Base-by-base conservation (phyloP, 2,797 vertebrate genomes). In the Anolis apletophallus region DNA sequence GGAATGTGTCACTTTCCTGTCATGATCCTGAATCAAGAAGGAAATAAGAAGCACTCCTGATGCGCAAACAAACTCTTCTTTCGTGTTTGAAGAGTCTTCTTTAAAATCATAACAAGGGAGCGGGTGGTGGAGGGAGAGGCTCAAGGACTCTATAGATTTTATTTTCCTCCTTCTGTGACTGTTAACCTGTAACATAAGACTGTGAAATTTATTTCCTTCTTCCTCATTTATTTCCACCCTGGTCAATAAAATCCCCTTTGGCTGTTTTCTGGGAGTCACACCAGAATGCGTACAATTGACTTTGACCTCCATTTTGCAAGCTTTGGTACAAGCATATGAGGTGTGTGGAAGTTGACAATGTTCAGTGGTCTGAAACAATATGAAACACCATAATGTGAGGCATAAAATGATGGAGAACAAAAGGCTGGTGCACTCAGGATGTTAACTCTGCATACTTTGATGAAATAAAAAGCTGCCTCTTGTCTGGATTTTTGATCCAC, bases 11-110 rank as follows among this genome's bases (percentile, higher is more conserved):
- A 90, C 90, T 94, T 93, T 94, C 91, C 91, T 2, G 6, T 94
- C 93, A 92, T 92, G 91, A 91, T 94, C 91, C 92, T 92, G 91
- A 93, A 93, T 88, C 89, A 94, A 91, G 90, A 93, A 93, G 90
- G 93, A 94, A 94, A 94, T 94, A 94, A 91, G 86, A 94, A 93
- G 93, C 89, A 89, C 94, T 95, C 91, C 94, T 94, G 92, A 93
- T 74, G 93, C 93, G 93, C 94, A 91, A 91, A 90, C 21, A 94
- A 94, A 94, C 87, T 94, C 93, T 92, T 94, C 91, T 91, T 94
- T 92, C 90, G 85, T 93, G 94, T 94, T 93, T 81, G 57, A 88
- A 94, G 92, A 87, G 93, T 95, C 91, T 95, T 94, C 94, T 94
- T 92, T 94, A 94, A 95, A 93, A 93, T 94, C 94, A 93, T 93